These are phyloP conservation scores for Graptemys geographica DNA, from an alignment of 2,797 vertebrate genomes.

Conservation along the genomic window DNA sequence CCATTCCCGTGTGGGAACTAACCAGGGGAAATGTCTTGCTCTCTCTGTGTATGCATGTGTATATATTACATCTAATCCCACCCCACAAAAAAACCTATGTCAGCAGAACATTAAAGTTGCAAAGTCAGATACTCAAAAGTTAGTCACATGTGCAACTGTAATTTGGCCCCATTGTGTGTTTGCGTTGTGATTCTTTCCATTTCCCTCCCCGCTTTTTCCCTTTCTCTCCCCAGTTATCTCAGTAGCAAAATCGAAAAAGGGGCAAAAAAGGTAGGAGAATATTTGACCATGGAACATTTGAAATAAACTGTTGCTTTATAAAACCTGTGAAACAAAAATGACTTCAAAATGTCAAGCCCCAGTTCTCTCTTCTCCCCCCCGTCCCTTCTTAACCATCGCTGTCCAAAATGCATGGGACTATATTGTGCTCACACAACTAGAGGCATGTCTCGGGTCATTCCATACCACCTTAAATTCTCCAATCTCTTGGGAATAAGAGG, in stretches of 20 bases:
- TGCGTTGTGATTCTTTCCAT: no score
- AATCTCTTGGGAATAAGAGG: background rate
- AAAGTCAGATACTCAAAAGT: background rate
- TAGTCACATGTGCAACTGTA: background rate
- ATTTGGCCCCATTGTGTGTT: no score
- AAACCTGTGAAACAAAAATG: background rate
- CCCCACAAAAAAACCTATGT: no score
- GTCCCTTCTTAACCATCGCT: background rate
- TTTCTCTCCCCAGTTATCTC: background rate
- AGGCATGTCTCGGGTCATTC: background rate
- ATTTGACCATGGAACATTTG: background rate
- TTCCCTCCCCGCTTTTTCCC: background rate
- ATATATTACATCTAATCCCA: background rate
- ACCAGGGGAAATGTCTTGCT: background rate
- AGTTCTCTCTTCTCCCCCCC: background rate
- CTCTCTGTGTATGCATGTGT: background rate
- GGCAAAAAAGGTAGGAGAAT: background rate
- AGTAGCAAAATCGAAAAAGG: background rate
- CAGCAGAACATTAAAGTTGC: background rate
- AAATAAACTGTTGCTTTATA: background rate
- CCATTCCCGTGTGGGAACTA: background rate
- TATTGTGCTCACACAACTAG: background rate
- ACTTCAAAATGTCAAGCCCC: background rate
- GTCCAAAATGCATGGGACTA: background rate
- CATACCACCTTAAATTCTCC: background rate